A percentile compares a stretch with the other conserved stretches of the same genome.
Evolutionary conservation across 2,888 invertebrate species (phyloP).

Genomic region (Pristionchus arcanus): DNA sequence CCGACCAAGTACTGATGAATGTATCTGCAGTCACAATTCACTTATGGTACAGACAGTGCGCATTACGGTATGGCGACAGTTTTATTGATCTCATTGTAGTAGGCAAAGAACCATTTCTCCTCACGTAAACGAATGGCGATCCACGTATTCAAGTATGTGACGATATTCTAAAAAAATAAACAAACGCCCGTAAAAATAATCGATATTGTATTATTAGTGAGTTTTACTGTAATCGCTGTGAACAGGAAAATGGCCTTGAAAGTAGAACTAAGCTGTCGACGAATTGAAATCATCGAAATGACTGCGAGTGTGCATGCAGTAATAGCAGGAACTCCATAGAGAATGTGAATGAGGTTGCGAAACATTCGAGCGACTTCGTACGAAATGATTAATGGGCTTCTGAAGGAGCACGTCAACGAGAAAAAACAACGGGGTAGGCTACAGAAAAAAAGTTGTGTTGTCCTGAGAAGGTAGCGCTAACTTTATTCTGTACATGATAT

Average conservation of each 20-base stretch:
- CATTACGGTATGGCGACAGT: not conserved
- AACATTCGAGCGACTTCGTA: not conserved
- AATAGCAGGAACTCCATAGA: not conserved
- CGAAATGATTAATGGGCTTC: not conserved
- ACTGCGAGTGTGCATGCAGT: not conserved
- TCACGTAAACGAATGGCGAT: not conserved
- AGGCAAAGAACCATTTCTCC: not conserved
- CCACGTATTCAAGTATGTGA: not conserved
- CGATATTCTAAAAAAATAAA: not conserved
- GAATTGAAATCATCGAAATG: not conserved
- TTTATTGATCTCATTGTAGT: not conserved
- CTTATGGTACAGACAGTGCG: not conserved
- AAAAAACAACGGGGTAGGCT: too few relatives aligned
- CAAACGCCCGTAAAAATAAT: not conserved
- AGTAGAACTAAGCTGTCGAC: not conserved
- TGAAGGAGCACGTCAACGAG: too few relatives aligned
- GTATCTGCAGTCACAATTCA: not conserved
- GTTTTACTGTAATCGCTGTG: not conserved
- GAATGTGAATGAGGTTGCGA: not conserved
- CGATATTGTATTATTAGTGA: too few relatives aligned
- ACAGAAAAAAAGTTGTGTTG: not conserved
- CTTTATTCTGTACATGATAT: not conserved
- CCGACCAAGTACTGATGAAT: not conserved
- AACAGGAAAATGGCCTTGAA: not conserved
- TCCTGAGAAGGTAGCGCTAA: not conserved